phyloP scores from a whole-genome alignment of 2,113 vertebrate species.

The Rhea pennata region DNA sequence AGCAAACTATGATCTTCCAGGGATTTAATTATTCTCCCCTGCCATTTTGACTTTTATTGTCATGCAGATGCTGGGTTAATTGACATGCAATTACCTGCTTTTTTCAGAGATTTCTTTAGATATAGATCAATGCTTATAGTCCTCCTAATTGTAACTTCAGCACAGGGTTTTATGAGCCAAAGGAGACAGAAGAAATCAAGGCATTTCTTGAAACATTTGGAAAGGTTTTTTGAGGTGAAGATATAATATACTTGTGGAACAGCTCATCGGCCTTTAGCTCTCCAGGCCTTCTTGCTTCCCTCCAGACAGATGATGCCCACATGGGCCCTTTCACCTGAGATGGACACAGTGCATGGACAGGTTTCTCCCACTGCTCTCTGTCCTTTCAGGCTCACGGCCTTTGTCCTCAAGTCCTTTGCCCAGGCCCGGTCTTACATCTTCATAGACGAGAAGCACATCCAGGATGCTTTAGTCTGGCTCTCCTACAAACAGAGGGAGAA shows the following conservation, averaged over 20 bases:
- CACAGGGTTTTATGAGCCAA: not conserved
- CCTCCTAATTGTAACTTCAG: not conserved
- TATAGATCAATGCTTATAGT: not conserved
- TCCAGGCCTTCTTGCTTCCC: not conserved
- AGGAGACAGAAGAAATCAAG: not conserved
- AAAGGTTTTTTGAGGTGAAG: not conserved
- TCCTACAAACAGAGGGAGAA: conserved; percentile 68
- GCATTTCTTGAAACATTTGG: not conserved
- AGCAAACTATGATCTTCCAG: not conserved
- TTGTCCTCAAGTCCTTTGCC: conserved; percentile 78
- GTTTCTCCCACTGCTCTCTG: conserved; percentile 6
- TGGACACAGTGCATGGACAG: not conserved
- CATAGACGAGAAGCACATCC: conserved; percentile 70
- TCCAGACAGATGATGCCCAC: not conserved
- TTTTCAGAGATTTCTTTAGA: not conserved
- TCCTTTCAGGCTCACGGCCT: conserved; percentile 76
- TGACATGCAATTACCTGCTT: not conserved
- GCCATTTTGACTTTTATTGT: not conserved
- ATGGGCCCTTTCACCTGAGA: not conserved
- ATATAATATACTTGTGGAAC: not conserved
- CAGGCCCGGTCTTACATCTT: conserved; percentile 70
- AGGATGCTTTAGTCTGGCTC: conserved; percentile 61
- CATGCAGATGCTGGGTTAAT: not conserved
- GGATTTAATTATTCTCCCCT: not conserved
- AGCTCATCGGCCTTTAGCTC: not conserved